phyloP scores from a whole-genome alignment of 2,888 invertebrate species.

The Tipula lateralis region DNA sequence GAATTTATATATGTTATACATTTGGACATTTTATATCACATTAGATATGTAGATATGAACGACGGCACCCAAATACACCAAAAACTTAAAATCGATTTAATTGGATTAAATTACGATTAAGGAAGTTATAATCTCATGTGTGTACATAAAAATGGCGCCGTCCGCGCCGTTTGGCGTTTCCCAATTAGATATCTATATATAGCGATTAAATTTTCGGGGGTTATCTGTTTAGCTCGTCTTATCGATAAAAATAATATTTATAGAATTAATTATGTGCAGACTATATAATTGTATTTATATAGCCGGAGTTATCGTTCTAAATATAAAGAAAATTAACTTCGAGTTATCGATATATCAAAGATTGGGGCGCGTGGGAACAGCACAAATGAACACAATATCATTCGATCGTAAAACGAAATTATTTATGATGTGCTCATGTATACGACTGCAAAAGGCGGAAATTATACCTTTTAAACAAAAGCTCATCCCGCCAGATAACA shows the following conservation, averaged over 20 bases:
- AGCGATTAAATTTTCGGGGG: not conserved
- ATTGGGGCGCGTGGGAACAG: not conserved
- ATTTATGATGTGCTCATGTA: too few relatives aligned
- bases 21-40: not conserved
- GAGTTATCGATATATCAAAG: not conserved
- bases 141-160: not conserved
- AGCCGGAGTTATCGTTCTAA: not conserved
- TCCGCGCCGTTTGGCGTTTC: not conserved
- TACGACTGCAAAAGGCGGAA: not conserved
- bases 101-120: not conserved
- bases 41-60: not conserved
- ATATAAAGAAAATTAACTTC: not conserved
- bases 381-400: not conserved
- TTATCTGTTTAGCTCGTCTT: not conserved
- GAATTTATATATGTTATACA: not conserved
- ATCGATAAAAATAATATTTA: not conserved
- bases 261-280: slow-evolving; percentile 11
- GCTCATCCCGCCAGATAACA: not conserved
- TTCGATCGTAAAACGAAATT: not conserved
- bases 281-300: not conserved
- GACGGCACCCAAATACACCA: not conserved
- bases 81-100: not conserved
- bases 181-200: too few relatives aligned
- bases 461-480: not conserved
- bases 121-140: slow-evolving; percentile 12